Evolutionary conservation across 2,888 invertebrate species (phyloP).

Genomic region (Barypeithes pellucidus): DNA sequence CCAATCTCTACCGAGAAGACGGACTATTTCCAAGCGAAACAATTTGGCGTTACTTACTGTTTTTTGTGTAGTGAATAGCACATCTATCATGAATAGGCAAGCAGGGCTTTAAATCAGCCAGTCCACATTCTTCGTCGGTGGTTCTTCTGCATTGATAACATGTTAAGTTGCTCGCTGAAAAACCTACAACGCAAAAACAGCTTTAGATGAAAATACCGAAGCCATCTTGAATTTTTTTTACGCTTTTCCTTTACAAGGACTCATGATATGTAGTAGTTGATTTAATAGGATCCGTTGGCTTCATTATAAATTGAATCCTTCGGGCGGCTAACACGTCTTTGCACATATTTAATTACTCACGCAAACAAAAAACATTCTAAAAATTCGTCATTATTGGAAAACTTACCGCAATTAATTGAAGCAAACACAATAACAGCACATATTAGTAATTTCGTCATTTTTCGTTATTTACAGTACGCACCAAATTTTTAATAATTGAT

Average conservation of each 20-base stretch:
- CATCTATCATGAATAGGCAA: constrained; percentile 68
- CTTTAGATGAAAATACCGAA: too few relatives aligned
- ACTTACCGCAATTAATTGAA: constrained; percentile 5
- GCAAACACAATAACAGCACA: constrained; percentile 7
- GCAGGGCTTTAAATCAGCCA: constrained; percentile 67
- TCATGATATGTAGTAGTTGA: too few relatives aligned
- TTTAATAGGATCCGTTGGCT: too few relatives aligned
- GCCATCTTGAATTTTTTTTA: too few relatives aligned
- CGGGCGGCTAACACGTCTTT: too few relatives aligned
- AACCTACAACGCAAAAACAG: constrained; percentile 18
- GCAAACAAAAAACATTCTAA: too few relatives aligned
- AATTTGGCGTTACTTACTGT: constrained; percentile 66
- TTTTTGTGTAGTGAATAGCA: constrained; percentile 69
- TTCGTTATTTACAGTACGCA: not conserved
- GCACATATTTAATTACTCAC: too few relatives aligned
- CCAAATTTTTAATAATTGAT: not conserved
- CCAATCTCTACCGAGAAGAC: too few relatives aligned
- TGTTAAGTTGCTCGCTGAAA: constrained; percentile 64
- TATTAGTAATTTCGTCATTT: constrained; percentile 7
- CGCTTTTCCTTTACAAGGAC: too few relatives aligned
- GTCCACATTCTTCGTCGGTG: constrained; percentile 65
- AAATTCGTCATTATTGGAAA: not conserved
- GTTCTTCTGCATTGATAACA: constrained; percentile 70
- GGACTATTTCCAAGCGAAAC: too few relatives aligned
- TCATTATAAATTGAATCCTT: too few relatives aligned